Percentiles rank a stretch among this genome's conserved stretches.
Conservation (phyloP, 1,140 invertebrate genomes). For the Philaenus spumarius region DNA sequence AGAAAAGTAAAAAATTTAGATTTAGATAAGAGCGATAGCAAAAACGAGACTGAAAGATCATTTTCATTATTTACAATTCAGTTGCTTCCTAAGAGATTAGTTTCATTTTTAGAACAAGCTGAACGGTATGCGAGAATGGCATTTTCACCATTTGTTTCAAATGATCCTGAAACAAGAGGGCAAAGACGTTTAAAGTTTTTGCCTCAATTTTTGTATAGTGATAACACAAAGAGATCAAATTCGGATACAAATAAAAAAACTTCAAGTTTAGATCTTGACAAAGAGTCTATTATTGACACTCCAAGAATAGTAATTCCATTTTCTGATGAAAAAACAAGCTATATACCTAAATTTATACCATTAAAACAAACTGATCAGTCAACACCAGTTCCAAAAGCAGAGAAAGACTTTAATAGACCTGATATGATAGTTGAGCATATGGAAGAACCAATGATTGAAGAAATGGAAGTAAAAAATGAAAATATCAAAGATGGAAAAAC, state of each 20-base stretch:
- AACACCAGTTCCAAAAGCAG: not conserved
- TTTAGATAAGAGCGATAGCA: slow-evolving; percentile 10
- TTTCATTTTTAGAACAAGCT: slow-evolving; percentile 68
- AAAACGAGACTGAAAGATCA: slow-evolving; percentile 3
- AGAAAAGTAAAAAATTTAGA: slow-evolving; percentile 14
- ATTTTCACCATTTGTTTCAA: slow-evolving; percentile 28
- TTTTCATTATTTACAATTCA: slow-evolving; percentile 53
- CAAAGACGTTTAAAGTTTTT: slow-evolving; percentile 19
- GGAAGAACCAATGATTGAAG: slow-evolving; percentile 9
- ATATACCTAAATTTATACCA: slow-evolving; percentile 13
- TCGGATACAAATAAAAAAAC: not conserved
- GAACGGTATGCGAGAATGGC: slow-evolving; percentile 58
- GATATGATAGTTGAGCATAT: slow-evolving; percentile 5
- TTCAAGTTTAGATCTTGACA: not conserved
- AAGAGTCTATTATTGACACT: not conserved
- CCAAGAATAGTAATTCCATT: slow-evolving; percentile 3
- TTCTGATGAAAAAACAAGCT: slow-evolving; percentile 3
- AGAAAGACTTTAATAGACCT: slow-evolving; percentile 11
- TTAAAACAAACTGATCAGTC: not conserved
- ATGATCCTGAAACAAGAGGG: slow-evolving; percentile 5
- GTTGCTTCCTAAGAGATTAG: slow-evolving; percentile 64
- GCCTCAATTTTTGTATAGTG: slow-evolving; percentile 10
- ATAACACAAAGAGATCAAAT: not conserved
- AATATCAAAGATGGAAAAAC: not conserved
- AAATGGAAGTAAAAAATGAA: not conserved